phyloP scores from a whole-genome alignment of 2,888 invertebrate genomes.

The Drosophila affinis region DNA sequence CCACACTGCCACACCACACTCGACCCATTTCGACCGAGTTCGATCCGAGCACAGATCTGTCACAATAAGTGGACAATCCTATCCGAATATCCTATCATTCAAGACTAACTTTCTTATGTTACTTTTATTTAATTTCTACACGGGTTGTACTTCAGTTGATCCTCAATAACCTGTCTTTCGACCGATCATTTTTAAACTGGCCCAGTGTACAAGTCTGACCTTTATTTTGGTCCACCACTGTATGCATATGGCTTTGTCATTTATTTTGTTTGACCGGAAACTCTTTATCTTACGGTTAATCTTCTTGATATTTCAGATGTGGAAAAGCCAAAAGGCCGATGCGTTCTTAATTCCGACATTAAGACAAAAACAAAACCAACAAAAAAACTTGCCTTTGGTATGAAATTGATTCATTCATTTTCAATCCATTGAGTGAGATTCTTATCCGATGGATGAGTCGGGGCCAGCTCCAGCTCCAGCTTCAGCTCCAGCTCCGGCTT shows the following conservation, averaged over 20 bases:
- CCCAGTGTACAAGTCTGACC: background rate
- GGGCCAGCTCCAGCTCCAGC: background rate
- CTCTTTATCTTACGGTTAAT: conserved; percentile 80
- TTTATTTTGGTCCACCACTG: conserved; percentile 42
- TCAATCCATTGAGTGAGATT: conserved; percentile 57
- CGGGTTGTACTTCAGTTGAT: too few relatives aligned
- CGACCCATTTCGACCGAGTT: background rate
- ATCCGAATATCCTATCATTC: background rate
- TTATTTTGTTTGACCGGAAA: conserved; percentile 78
- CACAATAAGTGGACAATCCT: background rate
- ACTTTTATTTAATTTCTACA: too few relatives aligned
- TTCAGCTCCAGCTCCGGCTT: conserved; percentile 5
- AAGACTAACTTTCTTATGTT: background rate
- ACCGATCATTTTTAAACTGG: background rate
- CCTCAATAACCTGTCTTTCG: background rate
- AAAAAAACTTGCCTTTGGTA: conserved; percentile 45
- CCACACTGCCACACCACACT: background rate
- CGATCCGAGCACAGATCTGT: background rate
- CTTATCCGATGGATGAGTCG: conserved; percentile 37
- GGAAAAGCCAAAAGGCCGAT: conserved; percentile 59
- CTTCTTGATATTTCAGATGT: conserved; percentile 73
- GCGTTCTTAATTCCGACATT: conserved; percentile 62
- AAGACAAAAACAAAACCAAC: conserved; percentile 52
- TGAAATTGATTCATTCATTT: conserved; percentile 71
- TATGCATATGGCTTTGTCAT: conserved; percentile 47